These are phyloP conservation scores for Sipha flava DNA, from an alignment of 1,140 invertebrate species.

Conservation along the genomic window DNA sequence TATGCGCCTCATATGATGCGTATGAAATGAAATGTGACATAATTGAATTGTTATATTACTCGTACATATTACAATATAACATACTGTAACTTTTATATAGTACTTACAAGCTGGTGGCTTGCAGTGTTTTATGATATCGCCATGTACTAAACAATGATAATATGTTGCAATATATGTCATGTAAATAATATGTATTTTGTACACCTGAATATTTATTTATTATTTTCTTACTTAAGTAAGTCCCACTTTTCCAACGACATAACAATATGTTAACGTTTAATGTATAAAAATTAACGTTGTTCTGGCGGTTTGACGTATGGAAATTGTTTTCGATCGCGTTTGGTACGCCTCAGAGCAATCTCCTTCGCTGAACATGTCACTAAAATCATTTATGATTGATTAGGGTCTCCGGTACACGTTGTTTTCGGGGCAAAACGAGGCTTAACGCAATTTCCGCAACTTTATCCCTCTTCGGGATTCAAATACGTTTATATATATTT, in stretches of 20 bases:
- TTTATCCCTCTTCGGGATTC: neutral
- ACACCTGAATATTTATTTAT: no score
- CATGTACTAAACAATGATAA: neutral
- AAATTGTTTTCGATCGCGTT: constrained; percentile 1
- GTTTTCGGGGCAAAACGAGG: neutral
- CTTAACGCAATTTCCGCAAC: neutral
- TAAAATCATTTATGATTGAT: neutral
- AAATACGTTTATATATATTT: neutral
- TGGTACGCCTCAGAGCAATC: neutral
- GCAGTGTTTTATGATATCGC: no score
- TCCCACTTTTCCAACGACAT: no score
- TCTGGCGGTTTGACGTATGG: neutral
- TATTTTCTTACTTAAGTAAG: no score
- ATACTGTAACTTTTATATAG: no score
- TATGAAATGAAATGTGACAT: no score
- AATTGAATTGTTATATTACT: no score
- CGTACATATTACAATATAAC: no score
- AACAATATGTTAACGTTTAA: neutral
- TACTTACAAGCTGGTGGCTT: no score
- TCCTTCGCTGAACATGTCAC: neutral
- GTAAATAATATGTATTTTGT: no score
- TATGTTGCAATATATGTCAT: neutral
- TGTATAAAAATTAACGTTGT: neutral
- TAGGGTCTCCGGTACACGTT: neutral
- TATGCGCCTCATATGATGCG: no score